Conservation (phyloP, 2,113 vertebrate genomes). For the Ciconia stormi region DNA sequence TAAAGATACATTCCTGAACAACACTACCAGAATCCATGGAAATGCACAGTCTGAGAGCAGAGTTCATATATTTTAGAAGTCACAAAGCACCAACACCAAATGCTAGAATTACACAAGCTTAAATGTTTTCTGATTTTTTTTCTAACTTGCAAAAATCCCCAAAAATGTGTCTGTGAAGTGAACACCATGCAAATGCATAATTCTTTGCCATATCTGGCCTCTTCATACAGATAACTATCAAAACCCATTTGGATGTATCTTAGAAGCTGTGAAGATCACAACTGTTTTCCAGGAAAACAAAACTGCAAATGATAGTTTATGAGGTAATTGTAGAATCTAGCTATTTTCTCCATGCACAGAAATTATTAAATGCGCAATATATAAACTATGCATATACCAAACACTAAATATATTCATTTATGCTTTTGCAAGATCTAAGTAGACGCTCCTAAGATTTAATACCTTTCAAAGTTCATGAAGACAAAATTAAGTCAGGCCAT, state of each 20-base stretch:
- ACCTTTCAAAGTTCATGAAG: background rate
- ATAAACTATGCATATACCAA: background rate
- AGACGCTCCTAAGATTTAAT: background rate
- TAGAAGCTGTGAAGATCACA: background rate
- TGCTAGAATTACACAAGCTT: background rate
- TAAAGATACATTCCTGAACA: background rate
- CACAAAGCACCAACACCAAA: background rate
- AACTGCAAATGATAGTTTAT: background rate
- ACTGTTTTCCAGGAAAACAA: background rate
- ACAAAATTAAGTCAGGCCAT: background rate
- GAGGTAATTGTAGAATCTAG: background rate
- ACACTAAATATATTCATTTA: background rate
- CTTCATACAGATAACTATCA: background rate
- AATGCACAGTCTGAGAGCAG: background rate
- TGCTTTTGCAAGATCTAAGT: background rate
- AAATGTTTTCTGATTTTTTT: background rate
- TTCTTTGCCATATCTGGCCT: background rate
- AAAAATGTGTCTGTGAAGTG: background rate
- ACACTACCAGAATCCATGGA: background rate
- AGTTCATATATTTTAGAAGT: background rate
- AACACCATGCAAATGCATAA: background rate
- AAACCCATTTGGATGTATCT: background rate
- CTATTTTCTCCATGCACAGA: background rate
- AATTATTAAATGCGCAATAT: background rate
- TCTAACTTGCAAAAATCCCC: background rate